Percentiles rank a stretch among this genome's conserved stretches.
These are phyloP conservation scores for Nyctibius grandis DNA, from an alignment of 2,797 vertebrate species.

Conservation along the genomic window DNA sequence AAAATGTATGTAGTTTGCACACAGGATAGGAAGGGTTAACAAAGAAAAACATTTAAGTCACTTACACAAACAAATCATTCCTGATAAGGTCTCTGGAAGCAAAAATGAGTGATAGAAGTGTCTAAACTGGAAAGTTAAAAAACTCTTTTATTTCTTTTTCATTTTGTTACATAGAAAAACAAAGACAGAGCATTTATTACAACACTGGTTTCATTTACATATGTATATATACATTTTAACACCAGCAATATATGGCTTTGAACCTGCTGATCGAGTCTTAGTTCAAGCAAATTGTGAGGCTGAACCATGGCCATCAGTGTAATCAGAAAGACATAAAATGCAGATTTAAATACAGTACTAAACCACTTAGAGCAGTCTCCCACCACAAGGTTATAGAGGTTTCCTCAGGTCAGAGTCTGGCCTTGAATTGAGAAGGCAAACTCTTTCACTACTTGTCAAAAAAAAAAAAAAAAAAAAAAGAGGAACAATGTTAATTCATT, in stretches of 20 bases:
- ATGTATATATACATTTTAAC: background rate
- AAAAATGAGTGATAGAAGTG: background rate
- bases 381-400: background rate
- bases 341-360: background rate
- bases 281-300: background rate
- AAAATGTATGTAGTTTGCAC: background rate
- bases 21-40: background rate
- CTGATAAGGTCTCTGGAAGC: background rate
- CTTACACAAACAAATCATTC: background rate
- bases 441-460: background rate
- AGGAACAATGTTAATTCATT: background rate
- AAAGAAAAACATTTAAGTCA: background rate
- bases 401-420: background rate
- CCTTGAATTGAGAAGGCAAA: background rate
- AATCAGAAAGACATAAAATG: constrained; percentile 48
- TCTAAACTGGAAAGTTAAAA: background rate
- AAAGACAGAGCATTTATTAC: background rate
- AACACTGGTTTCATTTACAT: background rate
- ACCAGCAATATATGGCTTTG: background rate
- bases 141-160: background rate
- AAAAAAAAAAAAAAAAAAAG: background rate
- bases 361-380: background rate
- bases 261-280: background rate
- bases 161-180: background rate
- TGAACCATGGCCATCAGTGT: background rate